A percentile compares a stretch with the other conserved stretches of the same genome.
phyloP scores from a whole-genome alignment of 2,113 vertebrate species.

The Pteronura brasiliensis region DNA sequence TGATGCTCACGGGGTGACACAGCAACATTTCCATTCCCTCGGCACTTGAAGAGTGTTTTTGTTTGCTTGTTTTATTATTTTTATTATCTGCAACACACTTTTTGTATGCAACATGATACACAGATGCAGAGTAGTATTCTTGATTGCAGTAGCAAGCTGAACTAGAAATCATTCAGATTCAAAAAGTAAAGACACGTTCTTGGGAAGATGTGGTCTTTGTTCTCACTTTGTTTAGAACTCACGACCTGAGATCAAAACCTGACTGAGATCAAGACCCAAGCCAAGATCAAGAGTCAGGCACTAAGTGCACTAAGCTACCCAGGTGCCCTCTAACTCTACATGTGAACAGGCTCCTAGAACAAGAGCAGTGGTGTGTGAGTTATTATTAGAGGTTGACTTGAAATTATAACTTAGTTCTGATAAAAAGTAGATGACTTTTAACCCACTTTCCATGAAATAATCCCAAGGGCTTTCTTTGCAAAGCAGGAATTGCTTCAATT shows the following conservation, averaged over 20 bases:
- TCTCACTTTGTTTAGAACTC: neutral
- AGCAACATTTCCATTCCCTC: neutral
- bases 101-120: neutral
- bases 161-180: neutral
- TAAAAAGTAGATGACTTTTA: neutral
- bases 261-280: neutral
- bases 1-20: neutral
- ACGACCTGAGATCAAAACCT: neutral
- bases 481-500: constrained; percentile 33
- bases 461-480: neutral
- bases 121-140: neutral
- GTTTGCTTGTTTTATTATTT: neutral
- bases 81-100: neutral
- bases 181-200: neutral
- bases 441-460: constrained; percentile 31
- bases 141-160: neutral
- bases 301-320: neutral
- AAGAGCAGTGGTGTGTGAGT: neutral
- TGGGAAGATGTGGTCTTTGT: neutral
- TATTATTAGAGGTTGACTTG: neutral
- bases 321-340: neutral
- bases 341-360: neutral
- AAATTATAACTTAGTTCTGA: neutral
- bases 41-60: neutral
- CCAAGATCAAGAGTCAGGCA: neutral